A percentile compares a stretch with the other conserved stretches of the same genome.
Conservation (phyloP, 2,797 vertebrate species). For the Tapirus indicus region DNA sequence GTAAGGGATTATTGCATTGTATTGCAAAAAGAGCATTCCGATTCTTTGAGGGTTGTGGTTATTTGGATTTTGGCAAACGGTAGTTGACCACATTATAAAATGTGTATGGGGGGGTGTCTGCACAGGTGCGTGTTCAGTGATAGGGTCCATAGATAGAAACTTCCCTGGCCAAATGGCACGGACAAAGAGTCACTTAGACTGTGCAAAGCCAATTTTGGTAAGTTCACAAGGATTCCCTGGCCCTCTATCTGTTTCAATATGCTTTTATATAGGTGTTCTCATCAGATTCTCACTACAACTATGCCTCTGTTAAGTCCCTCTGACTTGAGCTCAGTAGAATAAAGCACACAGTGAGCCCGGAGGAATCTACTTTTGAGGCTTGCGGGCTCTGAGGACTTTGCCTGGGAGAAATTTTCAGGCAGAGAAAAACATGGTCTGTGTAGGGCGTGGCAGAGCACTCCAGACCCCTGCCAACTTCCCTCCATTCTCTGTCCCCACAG, state of each 20-base stretch:
- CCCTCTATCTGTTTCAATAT: background rate
- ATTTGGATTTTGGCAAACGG: constrained; percentile 58
- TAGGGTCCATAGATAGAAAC: constrained; percentile 14
- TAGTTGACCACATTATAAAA: constrained; percentile 47
- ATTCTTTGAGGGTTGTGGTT: constrained; percentile 18
- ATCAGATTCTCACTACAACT: constrained; percentile 6
- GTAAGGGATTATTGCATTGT: constrained; percentile 30
- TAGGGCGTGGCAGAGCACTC: constrained; percentile 27
- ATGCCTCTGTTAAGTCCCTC: constrained; percentile 24
- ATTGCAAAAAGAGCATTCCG: constrained; percentile 42
- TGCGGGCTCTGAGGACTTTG: constrained; percentile 54
- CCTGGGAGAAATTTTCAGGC: constrained; percentile 59
- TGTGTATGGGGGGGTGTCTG: background rate
- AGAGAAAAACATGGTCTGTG: constrained; percentile 57
- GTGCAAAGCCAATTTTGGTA: constrained; percentile 38
- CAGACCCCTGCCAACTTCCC: constrained; percentile 42
- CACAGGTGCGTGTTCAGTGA: constrained; percentile 4
- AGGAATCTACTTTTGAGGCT: constrained; percentile 60
- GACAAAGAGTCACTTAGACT: constrained; percentile 1
- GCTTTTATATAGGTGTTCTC: constrained; percentile 34
- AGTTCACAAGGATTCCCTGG: background rate
- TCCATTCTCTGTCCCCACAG: constrained; percentile 55
- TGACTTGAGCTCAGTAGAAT: constrained; percentile 56
- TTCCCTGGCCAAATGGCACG: background rate
- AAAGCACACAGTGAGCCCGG: constrained; percentile 45